A percentile compares a stretch with the other conserved stretches of the same genome.
Evolutionary conservation across 1,140 invertebrate species (phyloP).

Genomic region (Heliothis virescens): DNA sequence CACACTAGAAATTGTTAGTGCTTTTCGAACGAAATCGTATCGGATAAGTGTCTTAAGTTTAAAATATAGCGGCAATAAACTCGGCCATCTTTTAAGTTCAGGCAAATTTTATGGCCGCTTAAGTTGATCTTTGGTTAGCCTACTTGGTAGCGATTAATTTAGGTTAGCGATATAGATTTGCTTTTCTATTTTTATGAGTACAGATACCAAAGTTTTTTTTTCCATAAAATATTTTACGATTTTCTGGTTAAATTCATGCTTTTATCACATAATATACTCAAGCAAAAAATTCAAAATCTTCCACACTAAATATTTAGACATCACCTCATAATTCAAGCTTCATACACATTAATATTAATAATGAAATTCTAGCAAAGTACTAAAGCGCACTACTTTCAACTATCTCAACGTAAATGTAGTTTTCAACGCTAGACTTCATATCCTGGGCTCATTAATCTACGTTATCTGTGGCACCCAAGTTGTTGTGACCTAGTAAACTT

Average conservation of each 20-base stretch:
- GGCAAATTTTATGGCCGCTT: background rate
- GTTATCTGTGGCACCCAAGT: conserved; percentile 39
- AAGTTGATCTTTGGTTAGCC: background rate
- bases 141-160: background rate
- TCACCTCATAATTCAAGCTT: too few relatives aligned
- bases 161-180: background rate
- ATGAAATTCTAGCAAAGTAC: conserved; percentile 1
- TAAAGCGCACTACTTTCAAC: background rate
- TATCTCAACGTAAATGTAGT: conserved; percentile 34
- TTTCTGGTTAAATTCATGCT: too few relatives aligned
- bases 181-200: background rate
- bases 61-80: conserved; percentile 25
- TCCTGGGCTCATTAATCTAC: conserved; percentile 44
- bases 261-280: too few relatives aligned
- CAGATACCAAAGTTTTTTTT: too few relatives aligned
- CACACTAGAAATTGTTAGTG: conserved; percentile 6
- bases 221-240: too few relatives aligned
- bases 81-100: background rate
- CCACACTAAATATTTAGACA: too few relatives aligned
- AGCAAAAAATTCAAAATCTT: too few relatives aligned
- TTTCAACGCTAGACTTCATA: conserved; percentile 41
- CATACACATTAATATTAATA: background rate
- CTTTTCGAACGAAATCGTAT: conserved; percentile 23
- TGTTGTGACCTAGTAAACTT: conserved; percentile 41
- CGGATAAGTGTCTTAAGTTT: conserved; percentile 28